Base-by-base conservation (phyloP, 2,113 vertebrate species). In the Nyctereutes procyonoides region DNA sequence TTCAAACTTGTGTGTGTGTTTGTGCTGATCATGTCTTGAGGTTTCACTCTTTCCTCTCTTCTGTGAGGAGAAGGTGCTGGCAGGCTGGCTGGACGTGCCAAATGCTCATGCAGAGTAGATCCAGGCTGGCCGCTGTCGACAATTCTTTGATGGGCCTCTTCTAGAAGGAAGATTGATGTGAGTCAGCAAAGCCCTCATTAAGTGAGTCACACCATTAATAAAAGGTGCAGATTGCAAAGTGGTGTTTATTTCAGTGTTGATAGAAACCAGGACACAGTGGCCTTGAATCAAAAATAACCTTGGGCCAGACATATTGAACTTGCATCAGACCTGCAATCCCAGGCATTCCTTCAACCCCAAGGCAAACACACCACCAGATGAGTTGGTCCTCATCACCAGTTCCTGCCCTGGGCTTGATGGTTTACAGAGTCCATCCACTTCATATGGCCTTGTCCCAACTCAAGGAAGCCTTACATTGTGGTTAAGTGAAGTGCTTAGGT, bases 221-320 rank as follows among this genome's bases (percentile, higher is more conserved):
- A 92, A 97, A 97, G 95, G 93, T 90, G 65, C 93, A 95, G 83
- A 71, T 95, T 97, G 93, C 97, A 96, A 93, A 93, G 84, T 67
- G 55, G 67, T 98, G 71, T 97, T 98, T 89, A 95, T 95, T 95
- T 96, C 97, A 76, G 93, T 51, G 83, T 43, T 97, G 98, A 95
- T 95, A 83, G 97, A 96, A 98, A 86, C 90, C 88, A 93, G 79
- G 88, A 83, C 97, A 77, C 71, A 0, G 0, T 76, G 35, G 26
- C 77, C 95, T 94, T 76, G 85, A 67, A 0, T 2, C 56, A 93
- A 94, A 97, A 97, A 88, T 0, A 3, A 95, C 83, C 92, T 74
- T 90, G 15, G 67, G 80, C 65, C 8, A 88, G 89, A 86, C 93
- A 84, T 7, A 53, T 1, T 35, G 55, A 96, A 81, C 88, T 89